A percentile compares a stretch with the other conserved stretches of the same genome.
These are phyloP conservation scores for Tyrannus savana DNA, from an alignment of 2,113 vertebrate genomes.

Conservation along the genomic window DNA sequence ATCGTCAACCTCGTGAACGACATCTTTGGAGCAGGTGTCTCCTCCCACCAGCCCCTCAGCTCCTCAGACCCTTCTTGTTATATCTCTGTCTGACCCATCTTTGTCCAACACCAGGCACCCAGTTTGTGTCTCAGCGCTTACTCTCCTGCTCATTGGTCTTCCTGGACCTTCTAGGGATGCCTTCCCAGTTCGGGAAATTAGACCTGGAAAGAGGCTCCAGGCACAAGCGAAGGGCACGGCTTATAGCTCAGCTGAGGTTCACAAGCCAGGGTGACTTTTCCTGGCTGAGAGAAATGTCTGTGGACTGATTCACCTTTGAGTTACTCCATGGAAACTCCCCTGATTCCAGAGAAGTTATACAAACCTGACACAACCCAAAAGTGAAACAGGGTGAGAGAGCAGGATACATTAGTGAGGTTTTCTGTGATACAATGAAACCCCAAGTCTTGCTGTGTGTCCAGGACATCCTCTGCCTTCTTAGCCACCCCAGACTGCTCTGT, in stretches of 20 bases:
- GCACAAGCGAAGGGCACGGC: fast-evolving
- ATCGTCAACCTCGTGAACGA: slow-evolving; percentile 86
- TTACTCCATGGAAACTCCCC: not conserved
- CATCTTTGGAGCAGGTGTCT: slow-evolving; percentile 89
- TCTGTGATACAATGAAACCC: not conserved
- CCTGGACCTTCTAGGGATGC: not conserved
- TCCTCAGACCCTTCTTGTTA: not conserved
- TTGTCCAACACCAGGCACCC: not conserved
- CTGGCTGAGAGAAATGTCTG: not conserved
- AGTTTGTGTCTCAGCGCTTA: fast-evolving
- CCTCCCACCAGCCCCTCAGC: not conserved
- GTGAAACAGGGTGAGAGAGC: not conserved
- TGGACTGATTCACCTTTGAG: not conserved
- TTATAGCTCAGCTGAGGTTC: not conserved
- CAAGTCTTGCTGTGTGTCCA: not conserved
- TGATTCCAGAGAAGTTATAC: not conserved
- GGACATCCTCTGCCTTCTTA: not conserved
- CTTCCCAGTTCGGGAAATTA: not conserved
- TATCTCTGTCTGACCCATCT: not conserved
- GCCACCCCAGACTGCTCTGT: not conserved
- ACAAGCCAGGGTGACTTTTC: not conserved
- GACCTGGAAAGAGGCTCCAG: not conserved
- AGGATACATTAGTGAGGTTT: not conserved
- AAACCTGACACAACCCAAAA: not conserved
- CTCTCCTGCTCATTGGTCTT: not conserved